Conservation (phyloP, 2,888 invertebrate genomes). For the Eupeodes latifasciatus region DNA sequence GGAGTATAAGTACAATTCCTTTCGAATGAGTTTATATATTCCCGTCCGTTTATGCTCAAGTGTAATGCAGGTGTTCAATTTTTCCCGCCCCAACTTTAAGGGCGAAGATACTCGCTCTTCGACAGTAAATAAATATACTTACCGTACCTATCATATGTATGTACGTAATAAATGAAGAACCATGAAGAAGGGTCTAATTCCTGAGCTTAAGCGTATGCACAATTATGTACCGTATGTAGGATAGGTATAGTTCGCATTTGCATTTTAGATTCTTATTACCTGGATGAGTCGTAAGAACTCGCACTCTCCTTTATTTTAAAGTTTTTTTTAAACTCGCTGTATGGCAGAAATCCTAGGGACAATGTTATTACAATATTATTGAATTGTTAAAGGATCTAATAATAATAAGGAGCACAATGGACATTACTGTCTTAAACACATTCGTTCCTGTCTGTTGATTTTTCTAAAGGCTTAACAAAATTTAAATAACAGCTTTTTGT, state of each 20-base stretch:
- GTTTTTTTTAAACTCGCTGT: background rate
- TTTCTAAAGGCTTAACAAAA: no score
- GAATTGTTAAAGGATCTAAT: no score
- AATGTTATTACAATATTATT: no score
- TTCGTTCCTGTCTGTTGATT: no score
- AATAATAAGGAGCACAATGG: no score
- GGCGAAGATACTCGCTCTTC: slow-evolving; percentile 58
- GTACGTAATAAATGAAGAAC: background rate
- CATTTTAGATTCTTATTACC: background rate
- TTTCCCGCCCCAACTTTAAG: slow-evolving; percentile 73
- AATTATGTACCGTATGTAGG: slow-evolving; percentile 49
- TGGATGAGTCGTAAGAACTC: background rate
- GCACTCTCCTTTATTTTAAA: background rate
- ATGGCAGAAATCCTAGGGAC: no score
- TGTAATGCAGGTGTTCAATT: slow-evolving; percentile 75
- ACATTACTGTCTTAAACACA: no score
- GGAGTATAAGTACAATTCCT: slow-evolving; percentile 13
- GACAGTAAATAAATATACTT: slow-evolving; percentile 12
- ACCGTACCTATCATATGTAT: background rate
- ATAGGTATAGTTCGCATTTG: slow-evolving; percentile 18
- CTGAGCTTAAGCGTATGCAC: slow-evolving; percentile 67
- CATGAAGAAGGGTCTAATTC: slow-evolving; percentile 66
- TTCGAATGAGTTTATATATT: slow-evolving; percentile 25
- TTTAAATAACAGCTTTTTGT: no score
- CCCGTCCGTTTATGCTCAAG: slow-evolving; percentile 71